Percentiles rank a stretch among this genome's conserved stretches.
phyloP scores from a whole-genome alignment of 1,140 invertebrate genomes.

The Ladona fulva region DNA sequence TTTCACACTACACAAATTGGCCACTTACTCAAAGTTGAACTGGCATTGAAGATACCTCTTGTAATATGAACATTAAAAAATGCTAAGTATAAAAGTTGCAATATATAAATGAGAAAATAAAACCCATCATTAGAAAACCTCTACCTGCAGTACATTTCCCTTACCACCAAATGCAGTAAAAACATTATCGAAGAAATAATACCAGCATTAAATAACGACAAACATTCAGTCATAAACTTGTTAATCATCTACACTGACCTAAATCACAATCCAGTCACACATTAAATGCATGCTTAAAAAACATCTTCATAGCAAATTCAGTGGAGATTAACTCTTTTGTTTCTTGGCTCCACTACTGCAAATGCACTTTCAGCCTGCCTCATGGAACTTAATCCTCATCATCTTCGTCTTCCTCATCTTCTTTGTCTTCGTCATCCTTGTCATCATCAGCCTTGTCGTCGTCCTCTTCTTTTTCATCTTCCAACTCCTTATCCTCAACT shows the following conservation, averaged over 20 bases:
- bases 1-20: not conserved
- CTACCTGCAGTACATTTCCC: not conserved
- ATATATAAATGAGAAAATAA: not conserved
- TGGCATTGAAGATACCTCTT: not conserved
- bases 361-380: not conserved
- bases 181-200: not conserved
- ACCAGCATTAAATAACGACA: not conserved
- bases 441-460: slow-evolving; percentile 4
- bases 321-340: not conserved
- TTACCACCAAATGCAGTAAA: not conserved
- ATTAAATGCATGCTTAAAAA: slow-evolving; percentile 7
- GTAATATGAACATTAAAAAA: not conserved
- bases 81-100: not conserved
- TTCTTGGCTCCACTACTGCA: not conserved
- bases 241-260: not conserved
- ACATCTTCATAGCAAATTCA: slow-evolving; percentile 3
- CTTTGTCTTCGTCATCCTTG: not conserved
- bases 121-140: not conserved
- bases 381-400: not conserved
- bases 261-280: slow-evolving; percentile 2
- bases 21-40: not conserved
- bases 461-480: not conserved
- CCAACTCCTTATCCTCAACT: slow-evolving; percentile 33
- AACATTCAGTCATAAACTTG: not conserved
- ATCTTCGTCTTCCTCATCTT: not conserved